Evolutionary conservation across 2,797 vertebrate genomes (phyloP), one percentile per base, ranked within the genome.

Genomic region (Hydrocynus forskahlii): DNA sequence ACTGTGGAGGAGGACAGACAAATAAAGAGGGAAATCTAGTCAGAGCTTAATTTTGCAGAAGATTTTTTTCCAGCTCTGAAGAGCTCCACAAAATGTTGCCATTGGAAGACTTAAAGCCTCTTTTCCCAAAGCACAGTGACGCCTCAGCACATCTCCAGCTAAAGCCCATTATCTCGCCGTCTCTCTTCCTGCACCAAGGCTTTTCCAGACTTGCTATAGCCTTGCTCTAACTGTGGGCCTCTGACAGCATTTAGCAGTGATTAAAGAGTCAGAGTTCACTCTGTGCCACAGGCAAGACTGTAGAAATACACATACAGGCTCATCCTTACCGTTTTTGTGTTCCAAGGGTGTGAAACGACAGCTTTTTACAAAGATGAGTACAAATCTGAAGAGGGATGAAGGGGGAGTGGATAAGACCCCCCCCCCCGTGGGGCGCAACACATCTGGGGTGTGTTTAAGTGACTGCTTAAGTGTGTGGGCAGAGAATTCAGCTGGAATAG

Each of bases 241-340:
- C 87, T 88, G 91, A 90, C 91, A 89, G 90, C 89, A 89, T 92
- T 94, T 92, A 92, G 90, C 89, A 88, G 84, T 91, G 92, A 93
- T 94, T 93, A 92, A 90, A 82, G 84, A 90, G 91, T 92, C 91
- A 92, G 91, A 92, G 92, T 90, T 93, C 92, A 92, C n/a, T 78
- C 88, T 78, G 87, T 88, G 90, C 92, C 89, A 88, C 4, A 16
- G 91, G 92, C 88, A 87, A 90, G 75, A 35, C 73, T 80, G 73
- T 69, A 74, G 67, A 81, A 67, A 62, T 78, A 87, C 81, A 88
- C 87, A 88, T 62, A 80, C 73, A 83, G 85, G 75, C 75, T 75
- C 81, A 87, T 75, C 55, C 70, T 79, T 29, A 75, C 67, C 64
- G 48, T 25, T 84, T 52, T 66, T 82, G 79, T 74, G 64, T 87